These are phyloP conservation scores for Calameuta pallipes DNA, from an alignment of 2,888 invertebrate genomes.

Conservation along the genomic window DNA sequence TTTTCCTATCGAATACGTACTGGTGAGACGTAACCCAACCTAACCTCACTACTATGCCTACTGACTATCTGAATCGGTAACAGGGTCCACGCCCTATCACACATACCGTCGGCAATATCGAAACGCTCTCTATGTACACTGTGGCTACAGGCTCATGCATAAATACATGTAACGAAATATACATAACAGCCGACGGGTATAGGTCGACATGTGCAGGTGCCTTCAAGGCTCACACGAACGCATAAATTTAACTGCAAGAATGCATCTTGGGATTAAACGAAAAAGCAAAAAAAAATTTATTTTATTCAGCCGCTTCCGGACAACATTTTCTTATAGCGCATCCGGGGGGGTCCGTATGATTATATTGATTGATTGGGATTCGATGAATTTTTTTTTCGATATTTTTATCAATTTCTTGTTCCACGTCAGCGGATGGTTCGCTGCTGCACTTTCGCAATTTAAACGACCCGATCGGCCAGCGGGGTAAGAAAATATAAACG, in stretches of 20 bases:
- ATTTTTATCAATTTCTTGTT: not conserved
- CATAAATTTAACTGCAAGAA: slow-evolving; percentile 31
- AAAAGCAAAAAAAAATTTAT: slow-evolving; percentile 12
- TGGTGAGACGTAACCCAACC: not conserved
- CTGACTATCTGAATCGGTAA: slow-evolving; percentile 47
- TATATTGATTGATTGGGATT: not conserved
- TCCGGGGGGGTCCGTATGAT: slow-evolving; percentile 21
- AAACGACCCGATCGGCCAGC: not conserved
- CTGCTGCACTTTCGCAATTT: not conserved
- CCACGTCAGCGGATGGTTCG: not conserved
- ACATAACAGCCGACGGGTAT: slow-evolving; percentile 48
- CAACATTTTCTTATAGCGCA: not conserved
- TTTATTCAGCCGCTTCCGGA: not conserved
- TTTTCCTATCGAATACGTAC: slow-evolving; percentile 19
- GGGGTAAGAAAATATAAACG: not conserved
- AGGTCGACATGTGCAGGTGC: slow-evolving; percentile 51
- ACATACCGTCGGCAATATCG: slow-evolving; percentile 29
- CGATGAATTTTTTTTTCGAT: slow-evolving; percentile 16
- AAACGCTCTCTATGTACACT: slow-evolving; percentile 12
- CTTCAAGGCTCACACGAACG: slow-evolving; percentile 33
- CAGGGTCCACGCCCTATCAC: slow-evolving; percentile 48
- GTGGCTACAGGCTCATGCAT: slow-evolving; percentile 40
- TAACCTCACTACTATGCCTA: not conserved
- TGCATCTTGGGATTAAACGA: not conserved
- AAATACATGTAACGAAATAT: slow-evolving; percentile 45